These are phyloP conservation scores for Pinna nobilis DNA, from an alignment of 1,140 invertebrate genomes.

Conservation along the genomic window DNA sequence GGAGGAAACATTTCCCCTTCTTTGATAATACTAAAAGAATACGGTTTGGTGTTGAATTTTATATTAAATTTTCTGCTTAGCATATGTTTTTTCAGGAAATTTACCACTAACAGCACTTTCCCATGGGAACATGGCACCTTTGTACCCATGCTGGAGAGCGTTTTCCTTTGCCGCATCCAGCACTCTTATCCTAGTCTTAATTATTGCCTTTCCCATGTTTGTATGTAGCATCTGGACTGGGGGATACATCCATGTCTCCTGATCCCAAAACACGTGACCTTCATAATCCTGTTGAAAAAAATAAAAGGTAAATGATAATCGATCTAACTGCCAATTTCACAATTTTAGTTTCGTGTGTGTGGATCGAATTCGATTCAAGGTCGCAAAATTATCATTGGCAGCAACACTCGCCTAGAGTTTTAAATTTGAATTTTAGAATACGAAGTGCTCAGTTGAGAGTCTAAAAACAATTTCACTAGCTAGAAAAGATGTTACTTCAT, in stretches of 20 bases:
- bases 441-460: no score
- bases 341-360: background rate
- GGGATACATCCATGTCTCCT: slow-evolving; percentile 77
- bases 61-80: no score
- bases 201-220: slow-evolving; percentile 60
- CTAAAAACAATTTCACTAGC: no score
- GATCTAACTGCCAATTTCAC: background rate
- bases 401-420: no score
- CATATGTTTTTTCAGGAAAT: no score
- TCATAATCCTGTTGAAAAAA: slow-evolving; percentile 61
- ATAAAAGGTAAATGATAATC: background rate
- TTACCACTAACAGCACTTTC: slow-evolving; percentile 74
- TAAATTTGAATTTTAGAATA: no score
- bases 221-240: slow-evolving; percentile 71
- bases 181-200: slow-evolving; percentile 64
- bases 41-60: no score
- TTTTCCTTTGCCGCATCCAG: slow-evolving; percentile 66
- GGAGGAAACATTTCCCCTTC: no score
- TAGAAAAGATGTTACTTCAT: no score
- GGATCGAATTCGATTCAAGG: no score
- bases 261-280: slow-evolving; percentile 77
- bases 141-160: slow-evolving; percentile 65
- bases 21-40: no score
- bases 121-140: slow-evolving; percentile 75
- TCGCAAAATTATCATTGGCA: no score